phyloP scores from a whole-genome alignment of 2,888 invertebrate species.

The Lapara coniferarum region DNA sequence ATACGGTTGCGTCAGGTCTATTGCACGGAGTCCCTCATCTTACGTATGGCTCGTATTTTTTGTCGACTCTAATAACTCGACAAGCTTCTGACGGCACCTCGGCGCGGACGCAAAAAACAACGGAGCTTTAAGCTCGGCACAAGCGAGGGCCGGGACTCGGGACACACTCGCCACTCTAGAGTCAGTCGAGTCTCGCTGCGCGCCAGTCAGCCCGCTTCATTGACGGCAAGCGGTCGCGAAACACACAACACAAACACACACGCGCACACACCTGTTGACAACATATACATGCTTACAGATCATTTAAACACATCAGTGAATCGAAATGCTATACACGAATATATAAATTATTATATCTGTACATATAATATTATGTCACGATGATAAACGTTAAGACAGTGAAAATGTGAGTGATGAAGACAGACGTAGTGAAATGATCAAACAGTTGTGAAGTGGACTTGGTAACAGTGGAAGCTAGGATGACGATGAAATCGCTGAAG shows the following conservation, averaged over 20 bases:
- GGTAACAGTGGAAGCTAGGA: conserved; percentile 57
- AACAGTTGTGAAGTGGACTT: conserved; percentile 73
- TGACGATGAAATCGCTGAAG: conserved; percentile 86
- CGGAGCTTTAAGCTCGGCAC: conserved; percentile 57
- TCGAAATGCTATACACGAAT: conserved; percentile 16
- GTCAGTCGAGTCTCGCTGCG: conserved; percentile 33
- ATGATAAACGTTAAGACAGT: conserved; percentile 53
- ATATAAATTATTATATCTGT: conserved; percentile 9
- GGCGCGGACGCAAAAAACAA: conserved; percentile 79
- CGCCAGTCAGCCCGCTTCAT: conserved; percentile 46
- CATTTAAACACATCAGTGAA: conserved; percentile 5
- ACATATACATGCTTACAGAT: conserved; percentile 10
- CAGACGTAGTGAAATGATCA: conserved; percentile 67
- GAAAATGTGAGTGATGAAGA: conserved; percentile 74
- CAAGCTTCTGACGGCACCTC: conserved; percentile 82
- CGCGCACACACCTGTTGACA: conserved; percentile 17
- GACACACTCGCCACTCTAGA: conserved; percentile 32
- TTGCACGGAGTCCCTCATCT: conserved; percentile 67
- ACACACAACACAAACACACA: conserved; percentile 31
- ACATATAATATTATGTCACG: conserved; percentile 30
- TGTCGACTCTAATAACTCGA: conserved; percentile 78
- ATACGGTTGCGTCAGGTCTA: conserved; percentile 69
- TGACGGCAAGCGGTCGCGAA: conserved; percentile 65
- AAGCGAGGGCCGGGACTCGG: conserved; percentile 76
- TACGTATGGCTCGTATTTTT: conserved; percentile 72